Conservation (phyloP, 2,113 vertebrate species). For the Tachycineta bicolor region DNA sequence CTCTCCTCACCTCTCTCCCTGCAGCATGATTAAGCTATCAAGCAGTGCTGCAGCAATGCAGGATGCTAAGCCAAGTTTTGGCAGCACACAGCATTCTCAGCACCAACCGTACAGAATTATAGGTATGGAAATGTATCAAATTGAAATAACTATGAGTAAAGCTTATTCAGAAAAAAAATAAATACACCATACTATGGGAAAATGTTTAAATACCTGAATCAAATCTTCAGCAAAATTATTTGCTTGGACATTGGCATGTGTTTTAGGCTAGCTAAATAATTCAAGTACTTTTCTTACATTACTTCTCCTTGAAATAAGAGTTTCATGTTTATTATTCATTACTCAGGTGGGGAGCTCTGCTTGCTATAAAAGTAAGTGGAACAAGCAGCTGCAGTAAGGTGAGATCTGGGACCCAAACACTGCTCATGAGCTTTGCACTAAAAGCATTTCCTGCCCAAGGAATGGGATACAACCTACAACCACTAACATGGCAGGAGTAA, state of each 20-base stretch:
- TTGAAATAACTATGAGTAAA: background rate
- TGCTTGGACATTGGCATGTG: constrained; percentile 13
- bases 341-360: constrained; percentile 36
- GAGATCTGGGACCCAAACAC: background rate
- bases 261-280: constrained; percentile 64
- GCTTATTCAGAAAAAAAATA: background rate
- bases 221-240: constrained; percentile 9
- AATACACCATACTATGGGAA: background rate
- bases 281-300: constrained; percentile 58
- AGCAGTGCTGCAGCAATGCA: background rate
- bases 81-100: background rate
- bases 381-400: background rate
- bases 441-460: background rate
- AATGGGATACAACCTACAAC: background rate
- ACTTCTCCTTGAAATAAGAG: constrained; percentile 60
- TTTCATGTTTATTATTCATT: constrained; percentile 69
- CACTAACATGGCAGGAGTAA: background rate
- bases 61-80: background rate
- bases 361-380: constrained; percentile 15
- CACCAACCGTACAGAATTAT: background rate
- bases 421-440: background rate
- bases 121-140: background rate
- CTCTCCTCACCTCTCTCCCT: background rate
- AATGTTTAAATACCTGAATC: background rate
- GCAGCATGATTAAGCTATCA: background rate